phyloP scores from a whole-genome alignment of 2,888 invertebrate species.

The Lasiommata megera region DNA sequence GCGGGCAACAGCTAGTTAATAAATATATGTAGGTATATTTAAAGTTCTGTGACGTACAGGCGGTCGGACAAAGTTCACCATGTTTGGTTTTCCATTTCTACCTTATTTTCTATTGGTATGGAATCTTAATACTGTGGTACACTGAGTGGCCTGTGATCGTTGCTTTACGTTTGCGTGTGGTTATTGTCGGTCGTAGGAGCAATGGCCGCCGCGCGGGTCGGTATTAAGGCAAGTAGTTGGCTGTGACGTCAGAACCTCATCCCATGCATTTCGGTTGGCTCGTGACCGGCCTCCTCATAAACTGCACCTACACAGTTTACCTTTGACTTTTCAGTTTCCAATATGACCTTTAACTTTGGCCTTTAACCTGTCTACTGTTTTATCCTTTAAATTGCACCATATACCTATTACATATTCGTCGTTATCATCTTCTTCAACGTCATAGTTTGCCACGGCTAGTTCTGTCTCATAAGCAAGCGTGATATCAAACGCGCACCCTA shows the following conservation, averaged over 20 bases:
- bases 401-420: too few relatives aligned
- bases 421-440: too few relatives aligned
- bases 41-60: too few relatives aligned
- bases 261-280: conserved; percentile 36
- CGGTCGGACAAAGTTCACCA: too few relatives aligned
- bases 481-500: too few relatives aligned
- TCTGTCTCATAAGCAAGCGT: too few relatives aligned
- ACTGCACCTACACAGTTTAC: conserved; percentile 25
- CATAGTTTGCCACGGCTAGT: too few relatives aligned
- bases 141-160: not conserved
- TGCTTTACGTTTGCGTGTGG: conserved; percentile 21
- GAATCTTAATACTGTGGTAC: not conserved
- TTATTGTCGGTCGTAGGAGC: conserved; percentile 52
- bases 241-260: conserved; percentile 49
- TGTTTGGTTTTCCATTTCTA: too few relatives aligned
- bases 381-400: not conserved
- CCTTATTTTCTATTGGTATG: too few relatives aligned
- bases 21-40: too few relatives aligned
- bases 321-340: conserved; percentile 26
- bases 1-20: too few relatives aligned
- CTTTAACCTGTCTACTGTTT: conserved; percentile 7
- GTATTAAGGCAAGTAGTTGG: conserved; percentile 35
- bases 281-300: conserved; percentile 20
- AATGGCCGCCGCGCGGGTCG: conserved; percentile 40
- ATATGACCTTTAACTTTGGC: conserved; percentile 20